Evolutionary conservation across 2,113 vertebrate species (phyloP).

Genomic region (Plectropomus leopardus): DNA sequence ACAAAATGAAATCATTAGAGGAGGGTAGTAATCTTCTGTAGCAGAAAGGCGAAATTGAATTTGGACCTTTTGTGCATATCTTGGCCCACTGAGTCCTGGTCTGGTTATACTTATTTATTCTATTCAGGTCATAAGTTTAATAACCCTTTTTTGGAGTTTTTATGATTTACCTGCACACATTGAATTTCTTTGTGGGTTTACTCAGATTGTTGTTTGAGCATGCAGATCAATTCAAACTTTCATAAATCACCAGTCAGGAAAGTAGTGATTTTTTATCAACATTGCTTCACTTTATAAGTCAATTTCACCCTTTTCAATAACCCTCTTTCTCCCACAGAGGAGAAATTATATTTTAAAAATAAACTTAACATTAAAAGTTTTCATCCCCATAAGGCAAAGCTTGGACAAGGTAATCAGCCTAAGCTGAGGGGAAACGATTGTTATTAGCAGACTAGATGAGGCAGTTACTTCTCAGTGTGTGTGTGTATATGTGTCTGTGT

Average conservation of each 20-base stretch:
- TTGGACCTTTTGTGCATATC: not conserved
- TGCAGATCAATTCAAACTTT: not conserved
- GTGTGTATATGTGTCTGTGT: slow-evolving; percentile 14
- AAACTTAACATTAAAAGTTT: not conserved
- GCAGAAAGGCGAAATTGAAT: slow-evolving; percentile 9
- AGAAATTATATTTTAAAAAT: not conserved
- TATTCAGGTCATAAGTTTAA: not conserved
- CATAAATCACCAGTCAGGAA: too few species aligned
- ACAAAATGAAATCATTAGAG: slow-evolving; percentile 8
- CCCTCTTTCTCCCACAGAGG: not conserved
- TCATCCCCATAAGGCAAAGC: not conserved
- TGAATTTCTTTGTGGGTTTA: slow-evolving; percentile 1
- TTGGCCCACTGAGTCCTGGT: not conserved
- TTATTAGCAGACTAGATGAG: too few species aligned
- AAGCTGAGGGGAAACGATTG: too few species aligned
- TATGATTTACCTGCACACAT: not conserved
- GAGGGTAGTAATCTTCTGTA: not conserved
- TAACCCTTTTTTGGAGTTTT: not conserved
- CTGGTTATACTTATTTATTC: slow-evolving; percentile 3
- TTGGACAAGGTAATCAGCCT: too few species aligned
- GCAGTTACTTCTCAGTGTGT: not conserved
- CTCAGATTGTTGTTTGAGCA: not conserved
- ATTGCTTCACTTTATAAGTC: not conserved
- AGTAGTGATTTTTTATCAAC: slow-evolving; percentile 18
- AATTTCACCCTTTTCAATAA: not conserved